phyloP scores from a whole-genome alignment of 2,797 vertebrate species.

The Adrianichthys oophorus region DNA sequence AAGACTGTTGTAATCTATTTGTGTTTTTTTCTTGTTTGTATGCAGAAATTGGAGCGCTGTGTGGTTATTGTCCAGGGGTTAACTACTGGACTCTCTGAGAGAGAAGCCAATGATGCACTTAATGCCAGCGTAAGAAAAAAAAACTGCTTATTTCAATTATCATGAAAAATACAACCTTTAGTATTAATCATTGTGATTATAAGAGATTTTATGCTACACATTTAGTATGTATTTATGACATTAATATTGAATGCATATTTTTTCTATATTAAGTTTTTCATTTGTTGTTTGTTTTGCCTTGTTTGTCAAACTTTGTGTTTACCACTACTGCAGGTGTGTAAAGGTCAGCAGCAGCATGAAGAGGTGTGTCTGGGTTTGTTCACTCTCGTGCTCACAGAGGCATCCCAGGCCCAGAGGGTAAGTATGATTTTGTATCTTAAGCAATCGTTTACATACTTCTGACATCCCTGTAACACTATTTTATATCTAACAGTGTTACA shows the following conservation, averaged over 20 bases:
- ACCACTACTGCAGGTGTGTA: conserved; percentile 84
- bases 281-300: too few relatives aligned
- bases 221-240: too few relatives aligned
- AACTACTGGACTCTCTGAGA: conserved; percentile 87
- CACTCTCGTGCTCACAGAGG: conserved; percentile 85
- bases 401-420: conserved; percentile 91
- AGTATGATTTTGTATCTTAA: conserved; percentile 11
- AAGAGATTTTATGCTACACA: too few relatives aligned
- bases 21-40: conserved; percentile 6
- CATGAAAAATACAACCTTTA: too few relatives aligned
- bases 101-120: conserved; percentile 92
- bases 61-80: conserved; percentile 84
- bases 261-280: too few relatives aligned
- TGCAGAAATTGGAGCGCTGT: conserved; percentile 88
- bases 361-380: conserved; percentile 94
- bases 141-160: not conserved
- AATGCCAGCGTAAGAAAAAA: conserved; percentile 87
- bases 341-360: conserved; percentile 93
- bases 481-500: conserved; percentile 83
- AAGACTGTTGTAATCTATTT: not conserved
- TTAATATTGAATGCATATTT: too few relatives aligned
- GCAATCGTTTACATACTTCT: not conserved
- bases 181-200: too few relatives aligned
- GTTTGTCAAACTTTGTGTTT: conserved; percentile 7
- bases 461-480: conserved; percentile 1